These are phyloP conservation scores for Habropoda laboriosa DNA, from an alignment of 1,140 invertebrate species.

Conservation along the genomic window DNA sequence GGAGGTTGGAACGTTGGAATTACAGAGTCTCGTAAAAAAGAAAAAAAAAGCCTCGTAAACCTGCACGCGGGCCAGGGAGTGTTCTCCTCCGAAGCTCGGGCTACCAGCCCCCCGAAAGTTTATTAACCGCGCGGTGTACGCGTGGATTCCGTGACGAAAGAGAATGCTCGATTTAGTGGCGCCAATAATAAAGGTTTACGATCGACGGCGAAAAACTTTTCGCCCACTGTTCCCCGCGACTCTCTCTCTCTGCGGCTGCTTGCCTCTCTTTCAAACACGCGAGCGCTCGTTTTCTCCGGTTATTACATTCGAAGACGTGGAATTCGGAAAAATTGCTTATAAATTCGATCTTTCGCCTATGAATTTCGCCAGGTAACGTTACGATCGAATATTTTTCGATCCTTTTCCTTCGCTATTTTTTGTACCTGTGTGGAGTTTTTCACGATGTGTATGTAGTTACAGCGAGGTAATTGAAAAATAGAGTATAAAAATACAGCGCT, in stretches of 20 bases:
- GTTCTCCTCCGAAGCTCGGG: slow-evolving; percentile 2
- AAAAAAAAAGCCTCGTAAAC: slow-evolving; percentile 44
- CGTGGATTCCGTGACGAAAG: slow-evolving; percentile 40
- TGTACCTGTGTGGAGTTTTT: too few relatives aligned
- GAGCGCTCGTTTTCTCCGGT: not conserved
- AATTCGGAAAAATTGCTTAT: too few relatives aligned
- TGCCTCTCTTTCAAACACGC: not conserved
- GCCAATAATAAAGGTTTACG: slow-evolving; percentile 50
- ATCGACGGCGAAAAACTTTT: slow-evolving; percentile 2
- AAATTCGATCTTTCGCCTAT: too few relatives aligned
- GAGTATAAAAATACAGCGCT: too few relatives aligned
- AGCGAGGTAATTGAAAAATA: too few relatives aligned
- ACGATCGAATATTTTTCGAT: too few relatives aligned
- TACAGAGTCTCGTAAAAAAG: slow-evolving; percentile 61
- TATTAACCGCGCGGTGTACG: slow-evolving; percentile 53
- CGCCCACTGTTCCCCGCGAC: not conserved
- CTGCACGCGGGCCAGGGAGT: not conserved
- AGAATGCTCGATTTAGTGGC: slow-evolving; percentile 35
- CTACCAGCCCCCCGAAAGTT: slow-evolving; percentile 37
- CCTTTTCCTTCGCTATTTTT: too few relatives aligned
- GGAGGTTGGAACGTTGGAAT: slow-evolving; percentile 20
- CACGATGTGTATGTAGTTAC: too few relatives aligned
- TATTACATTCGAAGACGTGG: too few relatives aligned
- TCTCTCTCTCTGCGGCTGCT: not conserved
- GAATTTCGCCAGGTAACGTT: too few relatives aligned